Evolutionary conservation across 2,797 vertebrate genomes (phyloP).

Genomic region (Cebuella pygmaea): DNA sequence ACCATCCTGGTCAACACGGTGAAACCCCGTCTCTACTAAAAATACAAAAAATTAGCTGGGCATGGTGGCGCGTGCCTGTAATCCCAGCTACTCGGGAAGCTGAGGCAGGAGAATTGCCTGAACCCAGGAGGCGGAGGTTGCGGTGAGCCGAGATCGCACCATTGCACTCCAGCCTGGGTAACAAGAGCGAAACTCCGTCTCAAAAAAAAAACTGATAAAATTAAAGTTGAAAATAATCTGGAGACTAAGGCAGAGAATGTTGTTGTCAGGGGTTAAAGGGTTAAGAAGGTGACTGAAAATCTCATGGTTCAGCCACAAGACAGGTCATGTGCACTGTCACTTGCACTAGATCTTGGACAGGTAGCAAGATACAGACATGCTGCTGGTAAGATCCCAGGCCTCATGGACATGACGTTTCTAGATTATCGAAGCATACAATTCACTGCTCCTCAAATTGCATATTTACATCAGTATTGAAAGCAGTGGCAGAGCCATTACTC

Average conservation of each 20-base stretch:
- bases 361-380: not conserved
- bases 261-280: not conserved
- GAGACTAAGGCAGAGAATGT: slow-evolving; percentile 45
- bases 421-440: not conserved
- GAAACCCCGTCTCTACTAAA: too few relatives aligned
- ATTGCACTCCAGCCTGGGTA: too few relatives aligned
- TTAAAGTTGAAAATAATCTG: slow-evolving; percentile 60
- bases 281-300: not conserved
- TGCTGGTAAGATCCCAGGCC: not conserved
- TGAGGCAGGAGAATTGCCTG: too few relatives aligned
- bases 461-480: slow-evolving; percentile 37
- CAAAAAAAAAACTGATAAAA: slow-evolving; percentile 4
- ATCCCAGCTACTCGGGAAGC: too few relatives aligned
- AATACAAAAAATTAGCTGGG: too few relatives aligned
- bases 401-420: not conserved
- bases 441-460: slow-evolving; percentile 38
- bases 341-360: not conserved
- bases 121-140: too few relatives aligned
- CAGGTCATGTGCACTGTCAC: not conserved
- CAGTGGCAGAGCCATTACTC: slow-evolving; percentile 53
- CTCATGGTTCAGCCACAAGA: not conserved
- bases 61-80: too few relatives aligned
- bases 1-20: too few relatives aligned
- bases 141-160: too few relatives aligned
- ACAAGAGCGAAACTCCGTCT: too few relatives aligned